These are phyloP conservation scores for Gryllus bimaculatus DNA, from an alignment of 1,140 invertebrate genomes.

Conservation along the genomic window DNA sequence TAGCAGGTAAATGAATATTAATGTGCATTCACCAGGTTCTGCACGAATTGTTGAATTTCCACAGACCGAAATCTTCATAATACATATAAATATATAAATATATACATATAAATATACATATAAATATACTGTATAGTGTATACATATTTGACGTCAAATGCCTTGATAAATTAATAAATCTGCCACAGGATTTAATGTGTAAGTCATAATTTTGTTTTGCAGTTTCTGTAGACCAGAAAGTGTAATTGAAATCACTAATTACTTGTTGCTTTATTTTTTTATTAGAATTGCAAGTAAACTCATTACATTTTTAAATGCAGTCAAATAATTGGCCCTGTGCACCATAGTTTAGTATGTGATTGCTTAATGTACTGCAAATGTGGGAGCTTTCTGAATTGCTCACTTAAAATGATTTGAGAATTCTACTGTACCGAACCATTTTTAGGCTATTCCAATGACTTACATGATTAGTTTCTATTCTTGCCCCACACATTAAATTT, in stretches of 20 bases:
- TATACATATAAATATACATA: constrained; percentile 24
- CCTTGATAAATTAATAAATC: constrained; percentile 7
- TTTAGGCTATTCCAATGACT: background rate
- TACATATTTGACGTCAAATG: constrained; percentile 18
- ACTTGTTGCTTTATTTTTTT: constrained; percentile 22
- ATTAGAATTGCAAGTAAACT: constrained; percentile 18
- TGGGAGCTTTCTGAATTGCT: constrained; percentile 11
- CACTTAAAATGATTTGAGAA: background rate
- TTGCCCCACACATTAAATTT: background rate
- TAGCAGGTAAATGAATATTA: constrained; percentile 18
- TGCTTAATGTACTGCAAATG: constrained; percentile 18
- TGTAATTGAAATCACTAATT: constrained; percentile 13
- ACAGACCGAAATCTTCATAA: constrained; percentile 18
- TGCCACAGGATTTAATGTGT: constrained; percentile 13
- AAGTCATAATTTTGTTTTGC: constrained; percentile 16
- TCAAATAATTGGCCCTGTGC: constrained; percentile 10
- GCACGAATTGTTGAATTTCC: constrained; percentile 26
- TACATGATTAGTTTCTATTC: background rate
- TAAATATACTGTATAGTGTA: constrained; percentile 23
- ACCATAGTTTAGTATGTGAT: constrained; percentile 12
- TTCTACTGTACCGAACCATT: background rate
- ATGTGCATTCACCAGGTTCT: constrained; percentile 23
- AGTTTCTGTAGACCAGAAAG: constrained; percentile 13
- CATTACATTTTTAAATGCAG: constrained; percentile 16
- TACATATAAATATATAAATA: constrained; percentile 19